Conservation (phyloP, 2,797 vertebrate species). For the Dipus sagitta region DNA sequence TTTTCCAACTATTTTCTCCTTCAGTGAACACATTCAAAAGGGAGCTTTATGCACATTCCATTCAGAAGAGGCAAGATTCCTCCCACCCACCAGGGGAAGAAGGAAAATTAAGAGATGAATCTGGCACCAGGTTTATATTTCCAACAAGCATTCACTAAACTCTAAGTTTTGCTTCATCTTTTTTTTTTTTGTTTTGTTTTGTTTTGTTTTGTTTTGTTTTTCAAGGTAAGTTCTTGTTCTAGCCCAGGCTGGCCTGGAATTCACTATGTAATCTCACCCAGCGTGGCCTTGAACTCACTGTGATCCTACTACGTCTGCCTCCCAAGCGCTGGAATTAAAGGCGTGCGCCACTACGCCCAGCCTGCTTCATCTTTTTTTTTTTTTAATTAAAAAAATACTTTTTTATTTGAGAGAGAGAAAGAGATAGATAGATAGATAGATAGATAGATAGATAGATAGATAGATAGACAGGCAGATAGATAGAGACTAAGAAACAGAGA, state of each 20-base stretch:
- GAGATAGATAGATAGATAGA: too few species aligned
- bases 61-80: neutral
- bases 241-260: too few species aligned
- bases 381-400: neutral
- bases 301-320: too few species aligned
- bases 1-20: slow-evolving; percentile 29
- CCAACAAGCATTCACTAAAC: neutral
- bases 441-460: too few species aligned
- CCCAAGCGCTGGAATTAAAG: too few species aligned
- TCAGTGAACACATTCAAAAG: neutral
- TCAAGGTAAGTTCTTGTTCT: neutral
- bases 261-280: too few species aligned
- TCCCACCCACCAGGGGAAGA: neutral
- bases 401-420: too few species aligned
- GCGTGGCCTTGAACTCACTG: too few species aligned
- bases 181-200: neutral
- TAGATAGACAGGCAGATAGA: too few species aligned
- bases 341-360: too few species aligned
- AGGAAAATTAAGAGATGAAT: neutral
- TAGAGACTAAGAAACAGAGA: too few species aligned
- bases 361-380: too few species aligned
- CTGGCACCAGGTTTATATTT: neutral
- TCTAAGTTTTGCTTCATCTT: neutral
- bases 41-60: neutral
- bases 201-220: neutral